A percentile compares a stretch with the other conserved stretches of the same genome.
Conservation (phyloP, 2,888 invertebrate genomes). For the Dexiosoma caninum region DNA sequence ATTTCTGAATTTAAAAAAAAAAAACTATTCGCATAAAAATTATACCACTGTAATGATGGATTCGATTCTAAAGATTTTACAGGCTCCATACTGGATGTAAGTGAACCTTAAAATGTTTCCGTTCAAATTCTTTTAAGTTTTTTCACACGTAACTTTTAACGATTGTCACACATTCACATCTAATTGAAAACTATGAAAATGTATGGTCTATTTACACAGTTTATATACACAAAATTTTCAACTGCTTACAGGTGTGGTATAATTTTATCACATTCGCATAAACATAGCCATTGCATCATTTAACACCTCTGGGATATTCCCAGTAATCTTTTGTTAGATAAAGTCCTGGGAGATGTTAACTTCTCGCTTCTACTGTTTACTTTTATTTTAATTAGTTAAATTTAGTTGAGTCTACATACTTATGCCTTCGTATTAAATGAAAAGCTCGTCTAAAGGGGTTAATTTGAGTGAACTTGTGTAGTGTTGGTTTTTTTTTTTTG, state of each 20-base stretch:
- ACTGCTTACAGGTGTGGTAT: conserved; percentile 30
- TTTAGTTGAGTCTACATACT: neutral
- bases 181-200: conserved; percentile 44
- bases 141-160: neutral
- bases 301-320: conserved; percentile 51
- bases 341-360: conserved; percentile 50
- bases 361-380: neutral
- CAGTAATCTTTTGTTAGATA: conserved; percentile 47
- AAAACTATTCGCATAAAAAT: neutral
- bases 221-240: conserved; percentile 40
- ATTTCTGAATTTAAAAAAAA: neutral
- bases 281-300: conserved; percentile 39
- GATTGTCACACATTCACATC: conserved; percentile 48
- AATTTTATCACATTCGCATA: conserved; percentile 22
- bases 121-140: neutral
- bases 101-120: neutral
- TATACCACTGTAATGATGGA: conserved; percentile 44
- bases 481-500: neutral
- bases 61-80: conserved; percentile 39
- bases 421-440: neutral
- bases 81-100: conserved; percentile 44
- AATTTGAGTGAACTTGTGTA: conserved; percentile 26
- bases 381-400: conserved; percentile 46
- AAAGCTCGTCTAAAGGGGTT: conserved; percentile 30
- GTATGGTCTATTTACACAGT: neutral